Evolutionary conservation across 2,113 vertebrate species (phyloP).

Genomic region (Alligator sinensis): DNA sequence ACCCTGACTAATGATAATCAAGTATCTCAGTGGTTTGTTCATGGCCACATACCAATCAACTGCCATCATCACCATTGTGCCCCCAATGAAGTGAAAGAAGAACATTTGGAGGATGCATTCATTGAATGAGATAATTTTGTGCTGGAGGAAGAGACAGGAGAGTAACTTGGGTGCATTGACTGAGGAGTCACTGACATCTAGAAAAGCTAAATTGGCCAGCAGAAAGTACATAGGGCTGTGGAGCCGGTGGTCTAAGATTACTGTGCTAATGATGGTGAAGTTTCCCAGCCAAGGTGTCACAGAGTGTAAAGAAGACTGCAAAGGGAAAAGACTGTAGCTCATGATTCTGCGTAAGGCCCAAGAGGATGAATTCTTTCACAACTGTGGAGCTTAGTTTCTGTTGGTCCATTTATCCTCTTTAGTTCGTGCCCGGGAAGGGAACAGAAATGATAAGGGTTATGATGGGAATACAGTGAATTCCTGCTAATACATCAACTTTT

Average conservation of each 20-base stretch:
- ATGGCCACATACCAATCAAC: constrained; percentile 55
- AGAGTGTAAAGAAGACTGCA: not conserved
- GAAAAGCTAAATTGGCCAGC: constrained; percentile 34
- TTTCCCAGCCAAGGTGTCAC: not conserved
- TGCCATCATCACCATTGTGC: constrained; percentile 60
- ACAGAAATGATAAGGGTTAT: no score
- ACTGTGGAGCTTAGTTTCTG: not conserved
- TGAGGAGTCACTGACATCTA: constrained; percentile 67
- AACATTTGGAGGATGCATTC: constrained; percentile 57
- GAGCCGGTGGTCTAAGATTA: not conserved
- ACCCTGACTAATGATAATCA: constrained; percentile 47
- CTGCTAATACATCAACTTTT: no score
- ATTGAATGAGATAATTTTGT: constrained; percentile 12
- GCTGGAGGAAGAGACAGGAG: not conserved
- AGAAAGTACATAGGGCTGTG: not conserved
- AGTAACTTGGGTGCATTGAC: constrained; percentile 59
- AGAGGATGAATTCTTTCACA: not conserved
- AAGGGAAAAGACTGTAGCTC: not conserved
- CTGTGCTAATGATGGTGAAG: not conserved
- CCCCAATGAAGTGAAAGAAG: constrained; percentile 63
- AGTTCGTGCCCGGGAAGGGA: no score
- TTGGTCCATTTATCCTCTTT: no score
- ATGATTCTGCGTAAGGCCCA: not conserved
- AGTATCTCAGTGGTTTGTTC: constrained; percentile 53
- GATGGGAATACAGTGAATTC: no score